phyloP scores from a whole-genome alignment of 1,140 invertebrate species.

The Atta cephalotes region DNA sequence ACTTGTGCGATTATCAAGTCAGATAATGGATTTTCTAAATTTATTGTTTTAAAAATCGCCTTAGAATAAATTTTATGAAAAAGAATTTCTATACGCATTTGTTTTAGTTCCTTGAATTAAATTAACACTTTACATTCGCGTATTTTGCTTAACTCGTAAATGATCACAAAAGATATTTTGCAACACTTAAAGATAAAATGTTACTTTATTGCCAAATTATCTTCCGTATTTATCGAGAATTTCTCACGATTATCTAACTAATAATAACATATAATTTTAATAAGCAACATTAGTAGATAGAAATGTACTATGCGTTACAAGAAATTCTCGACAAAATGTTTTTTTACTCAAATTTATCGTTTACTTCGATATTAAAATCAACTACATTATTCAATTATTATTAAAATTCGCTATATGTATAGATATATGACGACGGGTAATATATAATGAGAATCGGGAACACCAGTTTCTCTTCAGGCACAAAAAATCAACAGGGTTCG shows the following conservation, averaged over 20 bases:
- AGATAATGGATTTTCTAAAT: neutral
- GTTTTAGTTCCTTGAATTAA: neutral
- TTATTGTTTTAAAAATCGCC: neutral
- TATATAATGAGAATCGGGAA: constrained; percentile 10
- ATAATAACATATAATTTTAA: neutral
- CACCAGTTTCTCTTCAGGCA: constrained; percentile 11
- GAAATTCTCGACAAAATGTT: neutral
- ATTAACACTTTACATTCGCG: neutral
- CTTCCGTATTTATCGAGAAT: neutral
- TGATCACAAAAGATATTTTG: constrained; percentile 6
- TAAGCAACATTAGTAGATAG: neutral
- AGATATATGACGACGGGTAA: neutral
- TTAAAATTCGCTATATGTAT: neutral
- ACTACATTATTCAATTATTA: constrained; percentile 11
- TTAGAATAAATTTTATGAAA: neutral
- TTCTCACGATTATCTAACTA: neutral
- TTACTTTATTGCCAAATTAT: neutral
- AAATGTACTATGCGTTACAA: neutral
- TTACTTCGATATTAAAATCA: constrained; percentile 2
- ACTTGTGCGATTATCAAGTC: neutral
- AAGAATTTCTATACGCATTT: neutral
- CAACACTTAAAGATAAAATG: neutral
- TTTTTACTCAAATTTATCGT: constrained; percentile 2
- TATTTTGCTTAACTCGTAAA: constrained; percentile 7
- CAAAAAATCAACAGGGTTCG: constrained; percentile 54